Evolutionary conservation across 2,797 vertebrate genomes (phyloP), one percentile per base, ranked within the genome.

Genomic region (Diplodus sargus): DNA sequence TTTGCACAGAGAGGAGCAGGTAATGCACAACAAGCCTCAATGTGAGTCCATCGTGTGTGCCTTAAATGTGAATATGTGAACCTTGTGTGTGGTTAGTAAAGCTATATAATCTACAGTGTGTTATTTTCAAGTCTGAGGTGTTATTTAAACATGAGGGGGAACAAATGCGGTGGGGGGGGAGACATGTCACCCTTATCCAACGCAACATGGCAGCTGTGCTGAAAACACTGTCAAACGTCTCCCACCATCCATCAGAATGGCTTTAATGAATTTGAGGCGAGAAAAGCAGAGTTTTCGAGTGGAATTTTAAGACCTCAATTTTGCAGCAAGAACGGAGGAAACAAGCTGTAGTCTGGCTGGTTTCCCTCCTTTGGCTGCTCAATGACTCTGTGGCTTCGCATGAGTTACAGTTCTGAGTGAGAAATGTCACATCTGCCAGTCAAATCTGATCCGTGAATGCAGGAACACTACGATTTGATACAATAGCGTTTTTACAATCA

Each of bases 391-490:
- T 62, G 3, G n/a, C 17, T 28, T 63, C 0, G 1, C 14, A n/a
- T 15, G 42, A 47, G 28, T 70, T 43, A 16, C 45, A n/a, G 45
- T 17, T 54, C 43, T 20, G 45, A 43, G 12, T 63, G 43, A 25
- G 25, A 57, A 70, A 70, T 51, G 16, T 70, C 56, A 23, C 69
- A 30, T 63, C 23, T 60, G 45, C 15, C 23, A 13, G 3, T 56
- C 7, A 22, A 59, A 75, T 59, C 54, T 30, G 13, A 69, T 70
- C 43, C 45, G 4, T 51, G 30, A 68, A n/a, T 28, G 18, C 15
- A 57, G n/a, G 2, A 18, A 42, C 23, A 30, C 15, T 62, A 25
- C 12, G 2, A 39, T 68, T n/a, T 45, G 18, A 69, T 47, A 25
- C 14, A 60, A 30, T 1, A 17, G 4, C 28, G 17, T 75, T 67